These are phyloP conservation scores for Oenanthe melanoleuca DNA, from an alignment of 2,113 vertebrate genomes.

Conservation along the genomic window DNA sequence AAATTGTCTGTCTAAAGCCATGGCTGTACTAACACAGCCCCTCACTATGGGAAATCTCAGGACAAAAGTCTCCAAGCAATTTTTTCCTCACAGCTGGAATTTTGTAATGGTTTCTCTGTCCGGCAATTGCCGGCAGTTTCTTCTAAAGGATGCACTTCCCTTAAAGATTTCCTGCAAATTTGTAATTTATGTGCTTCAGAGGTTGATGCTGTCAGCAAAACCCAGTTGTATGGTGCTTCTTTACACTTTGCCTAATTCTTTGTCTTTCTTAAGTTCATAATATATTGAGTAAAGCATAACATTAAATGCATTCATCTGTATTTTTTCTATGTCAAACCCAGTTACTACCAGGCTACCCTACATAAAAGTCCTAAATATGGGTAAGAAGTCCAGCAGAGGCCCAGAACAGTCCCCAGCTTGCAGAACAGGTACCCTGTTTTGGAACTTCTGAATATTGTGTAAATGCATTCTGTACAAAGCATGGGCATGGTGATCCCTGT, in stretches of 20 bases:
- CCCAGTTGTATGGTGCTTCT: not conserved
- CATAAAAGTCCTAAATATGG: not conserved
- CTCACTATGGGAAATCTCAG: not conserved
- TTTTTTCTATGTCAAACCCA: not conserved
- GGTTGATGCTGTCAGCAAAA: not conserved
- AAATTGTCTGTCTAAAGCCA: not conserved
- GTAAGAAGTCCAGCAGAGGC: not conserved
- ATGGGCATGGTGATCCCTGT: fast-evolving
- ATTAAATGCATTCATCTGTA: not conserved
- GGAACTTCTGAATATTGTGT: not conserved
- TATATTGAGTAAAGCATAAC: not conserved
- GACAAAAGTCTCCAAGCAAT: not conserved
- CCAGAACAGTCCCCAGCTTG: not conserved
- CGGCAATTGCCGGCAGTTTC: not conserved
- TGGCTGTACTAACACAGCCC: not conserved
- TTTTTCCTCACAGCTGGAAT: not conserved
- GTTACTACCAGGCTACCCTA: not conserved
- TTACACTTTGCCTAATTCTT: not conserved
- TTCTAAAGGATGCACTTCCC: not conserved
- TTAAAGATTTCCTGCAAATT: not conserved
- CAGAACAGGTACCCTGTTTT: not conserved
- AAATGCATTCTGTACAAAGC: not conserved
- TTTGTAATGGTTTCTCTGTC: not conserved
- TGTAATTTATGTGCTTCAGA: not conserved
- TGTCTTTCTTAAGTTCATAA: not conserved